phyloP scores from a whole-genome alignment of 2,888 invertebrate genomes.

The Baronia brevicornis region DNA sequence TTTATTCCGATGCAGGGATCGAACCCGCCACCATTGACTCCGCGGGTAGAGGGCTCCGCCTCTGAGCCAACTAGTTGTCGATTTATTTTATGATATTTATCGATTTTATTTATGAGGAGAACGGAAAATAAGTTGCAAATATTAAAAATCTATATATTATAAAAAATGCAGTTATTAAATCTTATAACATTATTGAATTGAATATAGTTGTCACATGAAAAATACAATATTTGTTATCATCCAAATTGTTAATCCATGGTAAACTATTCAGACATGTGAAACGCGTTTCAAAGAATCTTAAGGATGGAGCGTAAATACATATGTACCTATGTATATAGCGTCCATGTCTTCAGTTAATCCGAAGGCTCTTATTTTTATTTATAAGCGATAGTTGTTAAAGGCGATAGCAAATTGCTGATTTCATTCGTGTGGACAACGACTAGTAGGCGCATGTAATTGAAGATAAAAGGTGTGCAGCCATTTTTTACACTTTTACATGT shows the following conservation, averaged over 20 bases:
- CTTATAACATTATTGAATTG: too few species aligned
- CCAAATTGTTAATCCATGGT: conserved; percentile 4
- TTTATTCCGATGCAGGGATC: too few species aligned
- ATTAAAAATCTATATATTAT: neutral
- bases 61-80: too few species aligned
- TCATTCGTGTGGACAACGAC: conserved; percentile 16
- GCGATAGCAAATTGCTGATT: conserved; percentile 17
- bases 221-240: too few species aligned
- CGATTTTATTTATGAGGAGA: too few species aligned
- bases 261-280: conserved; percentile 3
- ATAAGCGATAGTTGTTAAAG: conserved; percentile 19
- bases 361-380: conserved; percentile 20
- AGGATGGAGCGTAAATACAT: conserved; percentile 13
- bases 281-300: conserved; percentile 10
- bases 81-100: too few species aligned
- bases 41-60: too few species aligned
- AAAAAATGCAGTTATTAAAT: conserved; percentile 3
- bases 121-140: too few species aligned
- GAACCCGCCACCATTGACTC: too few species aligned
- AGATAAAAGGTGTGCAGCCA: conserved; percentile 3
- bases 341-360: conserved; percentile 18
- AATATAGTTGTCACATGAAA: neutral
- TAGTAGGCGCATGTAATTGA: too few species aligned
- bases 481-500: neutral
- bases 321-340: conserved; percentile 13